A percentile compares a stretch with the other conserved stretches of the same genome.
These are phyloP conservation scores for Ispidina picta DNA, from an alignment of 2,797 vertebrate genomes.

Conservation along the genomic window DNA sequence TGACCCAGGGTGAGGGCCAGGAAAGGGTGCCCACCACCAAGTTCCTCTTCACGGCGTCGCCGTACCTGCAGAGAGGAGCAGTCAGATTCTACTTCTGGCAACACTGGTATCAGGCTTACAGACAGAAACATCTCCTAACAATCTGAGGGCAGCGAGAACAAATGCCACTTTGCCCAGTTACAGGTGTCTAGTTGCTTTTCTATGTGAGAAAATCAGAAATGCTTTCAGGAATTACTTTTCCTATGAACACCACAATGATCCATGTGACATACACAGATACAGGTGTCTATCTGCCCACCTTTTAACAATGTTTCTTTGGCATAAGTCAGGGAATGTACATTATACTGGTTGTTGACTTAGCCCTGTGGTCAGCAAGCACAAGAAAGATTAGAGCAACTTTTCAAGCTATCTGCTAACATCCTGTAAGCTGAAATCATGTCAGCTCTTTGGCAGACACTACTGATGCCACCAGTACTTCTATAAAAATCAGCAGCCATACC, in stretches of 20 bases:
- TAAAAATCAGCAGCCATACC: background rate
- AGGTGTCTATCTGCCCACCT: background rate
- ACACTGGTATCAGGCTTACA: background rate
- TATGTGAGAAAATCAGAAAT: background rate
- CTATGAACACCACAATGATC: background rate
- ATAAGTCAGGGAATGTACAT: background rate
- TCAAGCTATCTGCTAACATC: background rate
- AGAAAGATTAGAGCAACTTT: background rate
- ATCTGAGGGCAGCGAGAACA: background rate
- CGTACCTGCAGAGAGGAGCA: slow-evolving; percentile 82
- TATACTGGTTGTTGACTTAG: background rate
- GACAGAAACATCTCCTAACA: background rate
- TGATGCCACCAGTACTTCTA: background rate
- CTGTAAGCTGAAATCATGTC: background rate
- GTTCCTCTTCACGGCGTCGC: slow-evolving; percentile 90
- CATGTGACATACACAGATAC: background rate
- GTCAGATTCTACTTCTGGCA: background rate
- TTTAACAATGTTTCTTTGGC: too few relatives aligned
- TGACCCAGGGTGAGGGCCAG: slow-evolving; percentile 98
- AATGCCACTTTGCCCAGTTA: background rate
- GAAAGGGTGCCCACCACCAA: slow-evolving; percentile 95
- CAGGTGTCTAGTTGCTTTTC: background rate
- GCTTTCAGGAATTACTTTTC: background rate
- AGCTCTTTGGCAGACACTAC: background rate
- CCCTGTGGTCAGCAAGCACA: background rate